Conservation (phyloP, 2,888 invertebrate species). For the Trilocha varians region DNA sequence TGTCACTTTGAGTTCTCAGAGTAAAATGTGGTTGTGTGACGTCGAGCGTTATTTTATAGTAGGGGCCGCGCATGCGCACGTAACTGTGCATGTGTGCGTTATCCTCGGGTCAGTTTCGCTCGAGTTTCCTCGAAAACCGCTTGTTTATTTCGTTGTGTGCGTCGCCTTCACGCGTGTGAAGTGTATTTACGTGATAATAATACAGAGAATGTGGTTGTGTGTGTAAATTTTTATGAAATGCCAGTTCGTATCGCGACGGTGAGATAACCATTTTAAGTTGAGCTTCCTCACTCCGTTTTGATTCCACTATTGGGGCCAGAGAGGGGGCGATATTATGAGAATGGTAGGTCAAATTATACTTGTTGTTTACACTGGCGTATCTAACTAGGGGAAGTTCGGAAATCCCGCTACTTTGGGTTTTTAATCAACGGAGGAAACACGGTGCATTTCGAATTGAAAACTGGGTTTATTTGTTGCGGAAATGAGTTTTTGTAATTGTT, state of each 20-base stretch:
- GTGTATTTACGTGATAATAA: constrained; percentile 12
- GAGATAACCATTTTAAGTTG: constrained; percentile 17
- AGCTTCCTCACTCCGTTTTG: constrained; percentile 24
- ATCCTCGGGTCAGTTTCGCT: constrained; percentile 30
- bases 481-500: not conserved
- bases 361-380: constrained; percentile 13
- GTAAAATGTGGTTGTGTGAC: constrained; percentile 36
- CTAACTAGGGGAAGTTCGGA: constrained; percentile 23
- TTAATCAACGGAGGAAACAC: constrained; percentile 11
- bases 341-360: constrained; percentile 12
- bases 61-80: constrained; percentile 27
- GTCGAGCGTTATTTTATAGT: constrained; percentile 28
- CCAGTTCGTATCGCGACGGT: constrained; percentile 34
- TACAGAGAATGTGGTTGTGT: constrained; percentile 16
- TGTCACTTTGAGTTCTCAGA: constrained; percentile 26
- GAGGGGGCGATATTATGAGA: constrained; percentile 21
- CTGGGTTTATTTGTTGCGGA: not conserved
- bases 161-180: constrained; percentile 23
- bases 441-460: not conserved
- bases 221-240: constrained; percentile 28
- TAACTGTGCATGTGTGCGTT: constrained; percentile 39
- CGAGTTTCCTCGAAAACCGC: constrained; percentile 53
- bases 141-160: constrained; percentile 26
- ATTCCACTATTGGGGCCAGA: constrained; percentile 9
- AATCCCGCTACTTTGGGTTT: constrained; percentile 41